Base-by-base conservation (phyloP, 2,888 invertebrate genomes). In the Dicyrtoma fusca region DNA sequence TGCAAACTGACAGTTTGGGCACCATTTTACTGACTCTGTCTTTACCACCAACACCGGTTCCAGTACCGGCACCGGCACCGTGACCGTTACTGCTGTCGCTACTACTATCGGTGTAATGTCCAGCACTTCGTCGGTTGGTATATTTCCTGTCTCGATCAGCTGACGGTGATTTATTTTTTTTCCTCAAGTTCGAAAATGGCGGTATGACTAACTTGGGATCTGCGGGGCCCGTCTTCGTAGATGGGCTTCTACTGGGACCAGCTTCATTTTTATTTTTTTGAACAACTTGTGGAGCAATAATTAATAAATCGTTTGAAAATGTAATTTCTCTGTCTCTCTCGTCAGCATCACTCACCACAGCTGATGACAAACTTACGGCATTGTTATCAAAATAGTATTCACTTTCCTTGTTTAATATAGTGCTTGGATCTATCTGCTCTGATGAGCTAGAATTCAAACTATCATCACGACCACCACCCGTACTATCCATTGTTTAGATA, bases 261-360 rank as follows among this genome's bases (percentile, higher is more conserved):
- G 23, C 14, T 8, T 3, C 2, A 17, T 25, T 26, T 17, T 11
- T 1, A 11, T n/a, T n/a, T n/a, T n/a, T n/a, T n/a, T n/a, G n/a
- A n/a, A n/a, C n/a, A n/a, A 11, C n/a, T n/a, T 10, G 17, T 10
- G 66, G 34, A 1, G 66, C 66, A 21, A 66, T 68, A 11, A 68
- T 68, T 44, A 59, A 45, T n/a, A 68, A 45, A 45, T 68, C 57
- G 26, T 21, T 57, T 21, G 68, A 68, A 47, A 25, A 49, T 11
- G 17, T 13, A 0, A 53, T 4, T 21, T 17, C n/a, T n/a, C n/a
- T 49, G 19, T 1, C 44, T 5, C 10, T 14, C 14, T 42, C 61
- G 14, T 68, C 45, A 49, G 21, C 49, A 4, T 57, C 68, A 45
- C 68, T 68, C 44, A 68, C 57, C 1, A 68, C 57, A 11, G 68